Conservation (phyloP, 2,797 vertebrate genomes). For the Hirundo rustica region DNA sequence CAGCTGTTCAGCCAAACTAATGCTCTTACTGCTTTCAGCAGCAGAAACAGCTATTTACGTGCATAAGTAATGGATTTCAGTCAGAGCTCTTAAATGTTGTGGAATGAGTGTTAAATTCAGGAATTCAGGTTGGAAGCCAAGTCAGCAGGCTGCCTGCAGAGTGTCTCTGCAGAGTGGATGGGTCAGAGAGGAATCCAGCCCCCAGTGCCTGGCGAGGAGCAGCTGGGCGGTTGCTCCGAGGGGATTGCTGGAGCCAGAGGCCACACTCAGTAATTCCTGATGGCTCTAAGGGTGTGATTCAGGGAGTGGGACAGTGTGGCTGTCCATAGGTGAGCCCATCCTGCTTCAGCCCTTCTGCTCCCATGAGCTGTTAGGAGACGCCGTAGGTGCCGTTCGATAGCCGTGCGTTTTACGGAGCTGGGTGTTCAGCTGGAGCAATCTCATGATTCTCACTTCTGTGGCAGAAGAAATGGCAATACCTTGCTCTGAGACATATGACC, state of each 20-base stretch:
- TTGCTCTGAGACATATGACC: neutral
- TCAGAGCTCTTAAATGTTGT: neutral
- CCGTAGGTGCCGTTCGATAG: neutral
- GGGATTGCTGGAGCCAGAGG: neutral
- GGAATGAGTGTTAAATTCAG: slow-evolving; percentile 26
- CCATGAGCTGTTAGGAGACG: neutral
- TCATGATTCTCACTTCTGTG: neutral
- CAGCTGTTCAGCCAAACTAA: neutral
- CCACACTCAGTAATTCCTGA: neutral
- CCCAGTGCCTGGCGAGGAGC: neutral
- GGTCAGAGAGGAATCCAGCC: neutral
- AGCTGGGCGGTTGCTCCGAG: neutral
- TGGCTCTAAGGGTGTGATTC: neutral
- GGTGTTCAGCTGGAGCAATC: neutral
- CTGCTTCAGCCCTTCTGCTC: neutral
- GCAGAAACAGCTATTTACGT: neutral
- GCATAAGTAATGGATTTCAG: neutral
- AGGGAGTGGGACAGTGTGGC: neutral
- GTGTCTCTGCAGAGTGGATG: neutral
- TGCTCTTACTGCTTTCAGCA: neutral
- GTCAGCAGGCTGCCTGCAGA: slow-evolving; percentile 14
- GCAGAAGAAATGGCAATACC: neutral
- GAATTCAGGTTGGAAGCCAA: slow-evolving; percentile 37
- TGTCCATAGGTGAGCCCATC: neutral
- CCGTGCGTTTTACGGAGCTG: neutral